phyloP scores from a whole-genome alignment of 2,797 vertebrate genomes.

The Ataeniobius toweri region DNA sequence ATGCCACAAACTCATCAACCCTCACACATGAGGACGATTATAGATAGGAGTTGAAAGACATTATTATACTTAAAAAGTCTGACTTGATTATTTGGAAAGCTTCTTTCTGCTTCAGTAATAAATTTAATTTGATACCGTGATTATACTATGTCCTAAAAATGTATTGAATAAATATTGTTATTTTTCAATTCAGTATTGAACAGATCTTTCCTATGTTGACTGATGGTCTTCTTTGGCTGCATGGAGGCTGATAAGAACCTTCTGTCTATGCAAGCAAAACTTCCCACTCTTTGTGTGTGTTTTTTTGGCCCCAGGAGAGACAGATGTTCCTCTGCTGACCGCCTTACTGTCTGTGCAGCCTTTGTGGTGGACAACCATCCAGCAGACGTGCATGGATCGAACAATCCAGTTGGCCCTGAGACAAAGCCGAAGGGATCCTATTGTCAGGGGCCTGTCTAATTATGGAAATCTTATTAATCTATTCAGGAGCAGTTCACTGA shows the following conservation, averaged over 20 bases:
- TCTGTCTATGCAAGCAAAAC: slow-evolving; percentile 53
- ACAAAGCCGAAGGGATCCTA: slow-evolving; percentile 94
- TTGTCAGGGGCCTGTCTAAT: slow-evolving; percentile 91
- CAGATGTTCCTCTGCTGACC: slow-evolving; percentile 82
- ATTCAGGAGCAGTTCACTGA: slow-evolving; percentile 87
- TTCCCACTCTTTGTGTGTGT: slow-evolving; percentile 50
- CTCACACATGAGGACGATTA: slow-evolving; percentile 16
- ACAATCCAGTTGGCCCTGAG: slow-evolving; percentile 87
- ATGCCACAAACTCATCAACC: slow-evolving; percentile 2
- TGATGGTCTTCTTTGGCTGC: slow-evolving; percentile 32
- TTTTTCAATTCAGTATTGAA: slow-evolving; percentile 9
- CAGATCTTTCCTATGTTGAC: slow-evolving; percentile 34
- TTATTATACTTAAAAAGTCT: slow-evolving; percentile 8
- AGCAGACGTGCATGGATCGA: slow-evolving; percentile 83
- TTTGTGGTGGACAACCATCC: slow-evolving; percentile 75
- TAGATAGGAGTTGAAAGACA: slow-evolving; percentile 6
- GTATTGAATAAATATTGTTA: slow-evolving; percentile 1
- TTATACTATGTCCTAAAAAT: not conserved
- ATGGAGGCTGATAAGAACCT: slow-evolving; percentile 54
- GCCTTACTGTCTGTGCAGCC: slow-evolving; percentile 80
- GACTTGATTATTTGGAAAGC: slow-evolving; percentile 5
- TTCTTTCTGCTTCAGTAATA: not conserved
- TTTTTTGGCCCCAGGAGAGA: slow-evolving; percentile 73
- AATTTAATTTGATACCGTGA: slow-evolving; percentile 5
- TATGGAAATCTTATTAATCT: slow-evolving; percentile 99